Evolutionary conservation across 2,888 invertebrate species (phyloP).

Genomic region (Andrena chrysosceles): DNA sequence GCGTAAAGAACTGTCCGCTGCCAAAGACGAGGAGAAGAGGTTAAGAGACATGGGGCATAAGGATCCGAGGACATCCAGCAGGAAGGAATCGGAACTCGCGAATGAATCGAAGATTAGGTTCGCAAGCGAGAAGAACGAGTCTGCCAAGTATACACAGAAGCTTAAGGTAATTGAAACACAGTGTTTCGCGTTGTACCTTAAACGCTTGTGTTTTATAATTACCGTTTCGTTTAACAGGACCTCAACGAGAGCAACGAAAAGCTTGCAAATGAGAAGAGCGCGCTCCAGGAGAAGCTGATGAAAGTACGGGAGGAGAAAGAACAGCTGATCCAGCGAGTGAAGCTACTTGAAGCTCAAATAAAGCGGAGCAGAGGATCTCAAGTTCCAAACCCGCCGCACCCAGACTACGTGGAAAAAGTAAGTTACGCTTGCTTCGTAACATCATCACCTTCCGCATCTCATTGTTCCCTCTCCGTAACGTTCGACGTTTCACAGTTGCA

Average conservation of each 20-base stretch:
- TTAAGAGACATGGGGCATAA: constrained; percentile 78
- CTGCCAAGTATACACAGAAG: constrained; percentile 82
- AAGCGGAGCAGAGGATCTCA: constrained; percentile 41
- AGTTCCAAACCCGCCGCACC: neutral
- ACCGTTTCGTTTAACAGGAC: constrained; percentile 63
- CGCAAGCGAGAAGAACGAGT: constrained; percentile 81
- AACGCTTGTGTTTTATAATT: neutral
- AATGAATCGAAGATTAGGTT: constrained; percentile 74
- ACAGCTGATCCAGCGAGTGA: constrained; percentile 67
- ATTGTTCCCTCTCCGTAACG: no score
- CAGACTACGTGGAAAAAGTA: constrained; percentile 57
- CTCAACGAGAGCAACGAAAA: constrained; percentile 72
- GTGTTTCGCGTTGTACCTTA: neutral
- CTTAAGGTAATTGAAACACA: constrained; percentile 78
- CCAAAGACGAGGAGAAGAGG: constrained; percentile 81
- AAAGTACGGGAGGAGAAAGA: constrained; percentile 77
- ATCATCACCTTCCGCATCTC: neutral
- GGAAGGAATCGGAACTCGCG: constrained; percentile 71
- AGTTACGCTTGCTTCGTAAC: neutral
- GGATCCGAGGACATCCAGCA: constrained; percentile 67
- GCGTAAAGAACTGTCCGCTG: constrained; percentile 85
- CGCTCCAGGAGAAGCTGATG: constrained; percentile 76
- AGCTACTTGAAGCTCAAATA: constrained; percentile 72
- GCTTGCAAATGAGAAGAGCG: constrained; percentile 72
- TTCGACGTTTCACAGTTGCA: constrained; percentile 83